Conservation (phyloP, 1,140 invertebrate species). For the Ostrea denselamellosa region DNA sequence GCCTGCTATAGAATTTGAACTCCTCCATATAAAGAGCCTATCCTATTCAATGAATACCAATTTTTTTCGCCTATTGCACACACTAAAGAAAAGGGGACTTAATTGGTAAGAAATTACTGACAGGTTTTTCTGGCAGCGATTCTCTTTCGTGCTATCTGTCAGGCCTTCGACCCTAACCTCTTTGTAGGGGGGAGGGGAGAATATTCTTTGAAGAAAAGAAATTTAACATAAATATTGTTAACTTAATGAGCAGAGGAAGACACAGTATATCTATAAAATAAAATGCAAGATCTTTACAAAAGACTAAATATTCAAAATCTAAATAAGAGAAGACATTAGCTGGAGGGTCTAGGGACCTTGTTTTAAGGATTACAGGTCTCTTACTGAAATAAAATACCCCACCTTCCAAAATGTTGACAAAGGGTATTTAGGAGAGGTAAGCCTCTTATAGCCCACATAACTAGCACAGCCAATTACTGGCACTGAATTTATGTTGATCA, state of each 20-base stretch:
- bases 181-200: no score
- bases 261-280: background rate
- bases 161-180: background rate
- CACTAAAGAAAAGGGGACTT: slow-evolving; percentile 2
- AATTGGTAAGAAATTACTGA: slow-evolving; percentile 10
- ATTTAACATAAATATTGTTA: background rate
- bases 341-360: background rate
- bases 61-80: background rate
- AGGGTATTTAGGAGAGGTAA: background rate
- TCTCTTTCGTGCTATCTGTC: background rate
- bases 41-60: slow-evolving; percentile 14
- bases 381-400: slow-evolving; percentile 13
- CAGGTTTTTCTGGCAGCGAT: background rate
- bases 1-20: background rate
- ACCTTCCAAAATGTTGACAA: slow-evolving; percentile 1
- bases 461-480: background rate
- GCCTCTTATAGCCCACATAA: background rate
- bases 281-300: background rate
- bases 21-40: slow-evolving; percentile 6
- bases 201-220: background rate
- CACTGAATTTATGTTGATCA: background rate
- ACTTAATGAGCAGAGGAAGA: background rate
- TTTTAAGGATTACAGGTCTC: background rate
- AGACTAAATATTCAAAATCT: background rate
- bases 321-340: slow-evolving; percentile 1